phyloP scores from a whole-genome alignment of 2,888 invertebrate species.

The Coelinius sp. region DNA sequence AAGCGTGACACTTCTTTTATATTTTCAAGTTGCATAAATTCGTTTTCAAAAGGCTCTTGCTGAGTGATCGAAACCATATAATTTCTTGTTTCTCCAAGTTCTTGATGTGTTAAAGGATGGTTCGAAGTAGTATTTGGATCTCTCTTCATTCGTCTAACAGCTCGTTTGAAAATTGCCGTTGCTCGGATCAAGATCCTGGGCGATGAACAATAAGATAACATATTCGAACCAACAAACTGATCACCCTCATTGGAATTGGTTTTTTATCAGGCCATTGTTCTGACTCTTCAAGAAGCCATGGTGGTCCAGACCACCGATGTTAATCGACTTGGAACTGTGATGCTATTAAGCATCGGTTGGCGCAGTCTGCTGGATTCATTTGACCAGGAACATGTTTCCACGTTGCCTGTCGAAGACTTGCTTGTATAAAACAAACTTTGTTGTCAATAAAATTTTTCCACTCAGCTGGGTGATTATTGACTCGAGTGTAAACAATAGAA shows the following conservation, averaged over 20 bases:
- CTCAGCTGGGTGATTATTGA: constrained; percentile 45
- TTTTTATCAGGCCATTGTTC: background rate
- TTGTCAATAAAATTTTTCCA: constrained; percentile 54
- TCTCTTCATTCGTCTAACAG: background rate
- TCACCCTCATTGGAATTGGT: no score
- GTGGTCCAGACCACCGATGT: constrained; percentile 38
- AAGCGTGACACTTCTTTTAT: background rate
- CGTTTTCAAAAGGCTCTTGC: no score
- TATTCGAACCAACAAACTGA: background rate
- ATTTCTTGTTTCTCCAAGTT: background rate
- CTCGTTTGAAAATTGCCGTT: background rate
- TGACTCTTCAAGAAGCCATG: constrained; percentile 28
- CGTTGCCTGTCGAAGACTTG: constrained; percentile 33
- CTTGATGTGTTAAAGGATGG: background rate
- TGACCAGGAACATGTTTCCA: constrained; percentile 50
- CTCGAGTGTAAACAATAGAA: constrained; percentile 49
- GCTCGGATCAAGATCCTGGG: background rate
- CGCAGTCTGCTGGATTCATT: constrained; percentile 54
- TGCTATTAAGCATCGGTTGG: constrained; percentile 48
- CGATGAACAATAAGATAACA: no score
- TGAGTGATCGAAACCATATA: background rate
- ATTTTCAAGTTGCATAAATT: background rate
- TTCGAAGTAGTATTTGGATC: background rate
- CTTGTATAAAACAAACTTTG: constrained; percentile 51
- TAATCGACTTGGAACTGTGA: background rate